These are phyloP conservation scores for Zoroaster sp. DNA, from an alignment of 53 echinoderm and acorn worm genomes.

Conservation along the genomic window DNA sequence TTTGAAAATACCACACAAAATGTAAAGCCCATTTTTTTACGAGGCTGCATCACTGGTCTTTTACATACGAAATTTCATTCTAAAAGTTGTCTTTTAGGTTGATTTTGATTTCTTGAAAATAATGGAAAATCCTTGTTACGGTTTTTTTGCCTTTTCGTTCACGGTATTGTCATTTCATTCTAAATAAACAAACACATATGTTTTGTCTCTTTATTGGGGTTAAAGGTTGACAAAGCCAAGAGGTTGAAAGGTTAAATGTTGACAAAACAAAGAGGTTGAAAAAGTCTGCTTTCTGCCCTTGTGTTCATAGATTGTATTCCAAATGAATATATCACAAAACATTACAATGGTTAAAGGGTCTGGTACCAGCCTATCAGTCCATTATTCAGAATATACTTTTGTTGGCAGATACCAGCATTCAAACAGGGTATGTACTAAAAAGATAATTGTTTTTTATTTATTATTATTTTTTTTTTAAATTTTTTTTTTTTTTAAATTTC, in stretches of 20 bases:
- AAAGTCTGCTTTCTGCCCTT: no score
- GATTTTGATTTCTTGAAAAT: no score
- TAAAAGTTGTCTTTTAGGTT: no score
- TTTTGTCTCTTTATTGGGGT: no score
- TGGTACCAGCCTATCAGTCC: not conserved
- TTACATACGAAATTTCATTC: no score
- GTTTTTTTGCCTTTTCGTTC: no score
- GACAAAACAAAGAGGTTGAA: not conserved
- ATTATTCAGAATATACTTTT: not conserved
- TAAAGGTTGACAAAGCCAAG: no score
- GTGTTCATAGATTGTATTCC: no score
- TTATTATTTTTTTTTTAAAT: not conserved
- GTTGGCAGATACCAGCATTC: not conserved
- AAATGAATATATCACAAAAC: not conserved
- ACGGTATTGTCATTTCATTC: no score
- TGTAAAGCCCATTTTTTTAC: not conserved
- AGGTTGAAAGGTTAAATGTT: no score
- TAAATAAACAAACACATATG: no score
- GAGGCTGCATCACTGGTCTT: not conserved
- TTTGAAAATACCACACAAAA: not conserved
- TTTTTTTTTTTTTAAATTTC: not conserved
- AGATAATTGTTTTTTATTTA: not conserved
- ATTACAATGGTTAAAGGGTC: not conserved
- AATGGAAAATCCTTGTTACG: no score
- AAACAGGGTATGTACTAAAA: constrained; percentile 24